Base-by-base conservation (phyloP, 2,888 invertebrate genomes). In the Hirtodrosophila alboralis region DNA sequence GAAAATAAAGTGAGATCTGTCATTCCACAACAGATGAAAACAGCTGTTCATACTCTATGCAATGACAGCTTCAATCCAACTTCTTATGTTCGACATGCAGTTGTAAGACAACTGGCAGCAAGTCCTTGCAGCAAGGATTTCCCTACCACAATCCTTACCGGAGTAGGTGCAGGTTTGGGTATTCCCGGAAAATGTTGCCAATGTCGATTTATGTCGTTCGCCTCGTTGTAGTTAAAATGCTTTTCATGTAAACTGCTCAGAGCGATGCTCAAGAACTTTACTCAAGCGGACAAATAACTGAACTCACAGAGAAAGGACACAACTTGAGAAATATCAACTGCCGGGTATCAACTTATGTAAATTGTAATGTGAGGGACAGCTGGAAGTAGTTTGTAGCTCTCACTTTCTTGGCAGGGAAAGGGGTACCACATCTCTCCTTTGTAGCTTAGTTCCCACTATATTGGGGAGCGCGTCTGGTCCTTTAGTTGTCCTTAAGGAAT, bases 401-500 rank as follows among this genome's bases (percentile, higher is more conserved):
- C 47, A 14, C 64, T 30, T 21, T 13, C 33, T 8, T 4, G 5
- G 12, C 41, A n/a, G n/a, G n/a, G n/a, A n/a, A n/a, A n/a, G n/a
- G n/a, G n/a, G n/a, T n/a, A n/a, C n/a, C n/a, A n/a, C n/a, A n/a
- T n/a, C 6, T 1, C 9, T 13, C 10, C 12, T 6, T 31, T 4
- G 9, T 13, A 36, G 53, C 41, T 40, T 54, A 62, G 66, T 62
- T 62, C 54, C 23, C 58, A 57, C 63, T 58, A 36, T 12, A 54
- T 40, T 31, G 70, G 33, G 43, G 52, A 40, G 23, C 27, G 36
- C 34, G 62, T 47, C 57, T 66, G 48, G 30, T 53, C 44, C 63
- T 58, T 61, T 75, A 68, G 77, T 68, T 75, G 75, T 75, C 80
- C 83, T 76, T 48, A 64, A 83, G 81, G 83, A 78, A 81, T 79